Base-by-base conservation (phyloP, 2,797 vertebrate species). In the Pachyuromys duprasi region DNA sequence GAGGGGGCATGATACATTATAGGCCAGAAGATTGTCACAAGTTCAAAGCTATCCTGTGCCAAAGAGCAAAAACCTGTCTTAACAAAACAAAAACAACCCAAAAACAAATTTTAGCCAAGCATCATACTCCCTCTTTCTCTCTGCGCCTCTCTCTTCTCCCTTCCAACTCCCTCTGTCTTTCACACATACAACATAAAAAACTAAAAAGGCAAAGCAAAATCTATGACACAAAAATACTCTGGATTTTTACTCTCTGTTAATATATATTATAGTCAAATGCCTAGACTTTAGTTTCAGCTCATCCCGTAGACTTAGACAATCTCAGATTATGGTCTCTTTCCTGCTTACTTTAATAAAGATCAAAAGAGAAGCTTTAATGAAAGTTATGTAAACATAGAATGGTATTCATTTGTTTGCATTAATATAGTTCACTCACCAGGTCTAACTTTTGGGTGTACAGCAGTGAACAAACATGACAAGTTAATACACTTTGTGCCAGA, bases 391-490 rank as follows among this genome's bases (percentile, higher is more conserved):
- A 89, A 94, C 42, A 94, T 24, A 79, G 78, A 88, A 70, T 86
- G 89, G 15, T 84, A 33, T 55, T 95, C 72, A 45, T 84, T 93
- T 5, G 36, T 88, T 95, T 84, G 90, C 78, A 93, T 93, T 89
- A 9, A 53, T 63, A 39, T 24, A 92, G 28, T 18, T 42, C 67
- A 28, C 31, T 28, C 83, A 45, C 57, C 84, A 80, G 60, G 39
- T 89, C 60, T 93, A 55, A 86, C 65, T 69, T 53, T 69, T 84
- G n/a, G 42, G 24, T 89, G 15, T 89, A 95, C 9, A 80, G 31
- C 89, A 72, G 15, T 76, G 20, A 86, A 76, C 36, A 95, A 78
- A 55, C 15, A 22, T 22, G 63, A 60, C 31, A 53, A 78, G 36
- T 93, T 95, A 11, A 94, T 88, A 62, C 1, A 7, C n/a, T 53